These are phyloP conservation scores for Chaetura pelagica DNA, from an alignment of 2,113 vertebrate species.

Conservation along the genomic window DNA sequence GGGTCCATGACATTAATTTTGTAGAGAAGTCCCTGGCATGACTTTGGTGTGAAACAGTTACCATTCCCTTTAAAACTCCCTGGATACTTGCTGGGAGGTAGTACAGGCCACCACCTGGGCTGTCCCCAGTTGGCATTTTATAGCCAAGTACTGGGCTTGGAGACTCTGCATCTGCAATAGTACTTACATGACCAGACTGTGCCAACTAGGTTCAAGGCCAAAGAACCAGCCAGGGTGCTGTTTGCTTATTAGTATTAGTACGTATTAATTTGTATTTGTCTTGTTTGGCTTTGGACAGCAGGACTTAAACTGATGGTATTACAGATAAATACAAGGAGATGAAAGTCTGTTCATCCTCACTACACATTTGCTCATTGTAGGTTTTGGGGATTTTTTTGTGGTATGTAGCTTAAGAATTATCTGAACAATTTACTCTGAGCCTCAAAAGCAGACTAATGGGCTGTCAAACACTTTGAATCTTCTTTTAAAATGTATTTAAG, in stretches of 20 bases:
- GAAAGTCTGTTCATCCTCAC: neutral
- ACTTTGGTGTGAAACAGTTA: neutral
- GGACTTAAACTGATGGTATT: neutral
- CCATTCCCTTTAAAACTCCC: neutral
- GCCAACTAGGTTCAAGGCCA: neutral
- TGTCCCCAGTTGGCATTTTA: neutral
- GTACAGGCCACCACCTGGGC: neutral
- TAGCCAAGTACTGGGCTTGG: neutral
- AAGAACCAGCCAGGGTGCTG: neutral
- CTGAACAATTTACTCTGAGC: neutral
- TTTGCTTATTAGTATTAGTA: neutral
- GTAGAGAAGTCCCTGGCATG: neutral
- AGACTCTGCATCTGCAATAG: neutral
- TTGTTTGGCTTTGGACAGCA: neutral
- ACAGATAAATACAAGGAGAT: neutral
- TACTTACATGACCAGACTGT: neutral
- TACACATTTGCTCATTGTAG: neutral
- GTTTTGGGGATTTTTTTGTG: neutral
- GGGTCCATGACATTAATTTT: neutral
- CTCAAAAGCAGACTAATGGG: neutral
- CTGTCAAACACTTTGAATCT: neutral
- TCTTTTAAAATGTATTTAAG: neutral
- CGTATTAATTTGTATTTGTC: neutral
- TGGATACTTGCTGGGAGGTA: neutral
- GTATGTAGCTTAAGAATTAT: neutral